Base-by-base conservation (phyloP, 1,140 invertebrate species). In the Pseudomyrmex dendroicus region DNA sequence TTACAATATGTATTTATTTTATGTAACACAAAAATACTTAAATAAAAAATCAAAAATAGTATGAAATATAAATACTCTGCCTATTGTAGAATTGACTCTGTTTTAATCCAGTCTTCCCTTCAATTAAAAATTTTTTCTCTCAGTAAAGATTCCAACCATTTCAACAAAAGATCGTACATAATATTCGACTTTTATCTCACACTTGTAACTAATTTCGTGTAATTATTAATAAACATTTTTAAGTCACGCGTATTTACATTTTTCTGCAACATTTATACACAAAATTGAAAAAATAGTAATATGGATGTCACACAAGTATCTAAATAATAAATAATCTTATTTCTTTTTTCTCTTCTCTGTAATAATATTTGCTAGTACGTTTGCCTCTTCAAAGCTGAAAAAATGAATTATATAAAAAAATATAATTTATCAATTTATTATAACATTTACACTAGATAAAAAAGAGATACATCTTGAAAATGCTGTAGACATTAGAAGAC, bases 301-400 rank as follows among this genome's bases (percentile, higher is more conserved):
- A 83, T 83, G 76, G 76, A 78, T 25, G 2, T 70, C 10, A 25
- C 20, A 66, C 52, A 70, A 70, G 76, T 78, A 78, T 68, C 46
- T 57, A 59, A 22, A 25, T n/a, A 12, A 44, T 52, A 70, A 1
- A 44, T 63, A 44, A 44, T 22, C 44, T 35, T 35, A 1, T 54
- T 8, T 1, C 25, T 70, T 78, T 78, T 8, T 76, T 52, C 13
- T 52, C 50, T 52, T 12, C 50, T 68, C 0, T 25, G 25, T 25
- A 48, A 68, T 25, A 44, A 35, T 35, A 35, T 9, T 5, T 12
- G 2, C 61, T 50, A 63, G 5, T 15, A 50, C n/a, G 13, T 2
- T 17, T 44, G 66, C 5, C 54, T n/a, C 2, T 77, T 68, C 9
- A 7, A 64, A 56, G 9, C 8, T 68, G 0, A 77, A 57, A 46